These are phyloP conservation scores for Solenopsis invicta DNA, from an alignment of 1,140 invertebrate genomes.

Conservation along the genomic window DNA sequence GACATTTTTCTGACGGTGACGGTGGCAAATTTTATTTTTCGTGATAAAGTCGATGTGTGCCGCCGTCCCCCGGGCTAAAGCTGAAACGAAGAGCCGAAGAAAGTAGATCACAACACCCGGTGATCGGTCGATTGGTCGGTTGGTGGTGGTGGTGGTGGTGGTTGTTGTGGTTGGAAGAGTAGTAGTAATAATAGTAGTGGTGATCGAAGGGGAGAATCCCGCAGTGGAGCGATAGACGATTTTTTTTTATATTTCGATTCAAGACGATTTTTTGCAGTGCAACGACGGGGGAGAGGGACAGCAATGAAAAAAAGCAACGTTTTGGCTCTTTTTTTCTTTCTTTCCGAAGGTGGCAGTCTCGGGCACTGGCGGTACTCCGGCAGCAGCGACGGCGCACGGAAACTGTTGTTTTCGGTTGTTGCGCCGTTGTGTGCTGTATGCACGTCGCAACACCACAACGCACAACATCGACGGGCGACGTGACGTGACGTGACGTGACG, in stretches of 20 bases:
- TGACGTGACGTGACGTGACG: constrained; percentile 46
- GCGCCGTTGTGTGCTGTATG: constrained; percentile 49
- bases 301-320: constrained; percentile 22
- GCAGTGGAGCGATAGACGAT: constrained; percentile 8
- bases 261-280: constrained; percentile 37
- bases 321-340: constrained; percentile 30
- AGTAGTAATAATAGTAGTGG: constrained; percentile 32
- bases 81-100: constrained; percentile 59
- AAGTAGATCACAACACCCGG: constrained; percentile 49
- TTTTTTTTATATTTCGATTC: constrained; percentile 12
- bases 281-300: constrained; percentile 40
- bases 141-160: constrained; percentile 48
- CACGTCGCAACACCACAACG: constrained; percentile 47
- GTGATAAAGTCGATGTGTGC: constrained; percentile 24
- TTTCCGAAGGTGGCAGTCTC: constrained; percentile 38
- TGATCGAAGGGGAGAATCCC: constrained; percentile 52
- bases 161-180: constrained; percentile 38
- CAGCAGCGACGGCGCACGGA: constrained; percentile 32
- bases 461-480: constrained; percentile 56
- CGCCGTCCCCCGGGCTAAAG: constrained; percentile 45
- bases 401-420: constrained; percentile 55
- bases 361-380: constrained; percentile 44
- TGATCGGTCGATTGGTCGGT: constrained; percentile 58
- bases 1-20: constrained; percentile 50
- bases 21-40: constrained; percentile 32